A percentile compares a stretch with the other conserved stretches of the same genome.
Evolutionary conservation across 2,113 vertebrate species (phyloP).

Genomic region (Bostrychus sinensis): DNA sequence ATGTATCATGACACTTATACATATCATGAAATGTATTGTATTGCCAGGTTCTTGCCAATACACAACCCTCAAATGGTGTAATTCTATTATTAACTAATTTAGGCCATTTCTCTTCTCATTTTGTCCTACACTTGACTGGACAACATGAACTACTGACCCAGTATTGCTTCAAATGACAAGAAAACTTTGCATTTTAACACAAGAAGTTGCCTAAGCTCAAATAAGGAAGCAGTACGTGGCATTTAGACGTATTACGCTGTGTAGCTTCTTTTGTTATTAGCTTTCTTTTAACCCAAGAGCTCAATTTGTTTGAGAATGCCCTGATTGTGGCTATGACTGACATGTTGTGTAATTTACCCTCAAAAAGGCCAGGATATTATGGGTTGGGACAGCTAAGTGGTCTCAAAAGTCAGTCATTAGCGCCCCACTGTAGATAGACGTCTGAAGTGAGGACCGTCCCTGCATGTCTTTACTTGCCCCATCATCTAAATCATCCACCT

Average conservation of each 20-base stretch:
- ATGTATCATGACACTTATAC: too few species aligned
- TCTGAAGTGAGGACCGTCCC: constrained; percentile 20
- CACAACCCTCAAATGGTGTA: too few species aligned
- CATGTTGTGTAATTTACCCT: constrained; percentile 30
- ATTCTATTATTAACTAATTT: too few species aligned
- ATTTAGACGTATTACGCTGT: background rate
- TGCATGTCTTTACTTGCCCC: constrained; percentile 37
- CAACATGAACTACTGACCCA: too few species aligned
- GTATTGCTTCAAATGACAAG: too few species aligned
- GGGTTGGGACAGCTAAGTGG: constrained; percentile 51
- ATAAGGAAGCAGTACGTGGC: background rate
- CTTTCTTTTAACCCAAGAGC: background rate
- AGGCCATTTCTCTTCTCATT: too few species aligned
- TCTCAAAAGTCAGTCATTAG: constrained; percentile 52
- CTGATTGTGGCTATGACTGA: constrained; percentile 26
- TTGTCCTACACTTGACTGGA: too few species aligned
- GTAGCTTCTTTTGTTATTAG: constrained; percentile 3
- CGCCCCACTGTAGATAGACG: constrained; percentile 25
- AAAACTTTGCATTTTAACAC: too few species aligned
- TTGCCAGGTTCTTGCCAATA: too few species aligned
- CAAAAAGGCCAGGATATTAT: constrained; percentile 39
- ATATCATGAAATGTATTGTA: too few species aligned
- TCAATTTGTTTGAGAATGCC: constrained; percentile 1
- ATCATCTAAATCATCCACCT: constrained; percentile 5
- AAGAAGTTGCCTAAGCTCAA: background rate